Conservation (phyloP, 2,113 vertebrate genomes). For the Myiagra hebetior region DNA sequence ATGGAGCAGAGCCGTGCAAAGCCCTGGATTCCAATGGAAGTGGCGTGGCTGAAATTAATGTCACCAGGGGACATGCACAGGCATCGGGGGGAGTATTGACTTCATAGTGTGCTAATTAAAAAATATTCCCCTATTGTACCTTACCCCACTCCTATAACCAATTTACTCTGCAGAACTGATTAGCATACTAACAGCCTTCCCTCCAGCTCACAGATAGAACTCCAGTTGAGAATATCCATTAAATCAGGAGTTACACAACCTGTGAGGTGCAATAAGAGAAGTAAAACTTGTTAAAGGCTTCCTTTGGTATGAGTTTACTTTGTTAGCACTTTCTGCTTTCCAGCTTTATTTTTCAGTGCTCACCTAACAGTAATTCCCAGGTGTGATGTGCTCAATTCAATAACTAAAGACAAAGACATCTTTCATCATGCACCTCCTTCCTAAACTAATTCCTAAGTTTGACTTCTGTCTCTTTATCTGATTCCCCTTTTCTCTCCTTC, state of each 20-base stretch:
- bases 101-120: slow-evolving; percentile 52
- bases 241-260: slow-evolving; percentile 30
- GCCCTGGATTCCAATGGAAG: background rate
- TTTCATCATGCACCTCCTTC: background rate
- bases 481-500: background rate
- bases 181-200: slow-evolving; percentile 65
- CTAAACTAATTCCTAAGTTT: background rate
- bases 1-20: background rate
- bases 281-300: slow-evolving; percentile 15
- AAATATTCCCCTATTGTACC: slow-evolving; percentile 39
- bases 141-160: slow-evolving; percentile 41
- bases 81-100: background rate
- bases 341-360: background rate
- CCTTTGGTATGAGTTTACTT: background rate
- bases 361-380: background rate
- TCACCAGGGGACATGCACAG: background rate
- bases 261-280: slow-evolving; percentile 5
- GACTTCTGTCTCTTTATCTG: background rate
- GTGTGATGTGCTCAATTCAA: background rate
- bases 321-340: background rate
- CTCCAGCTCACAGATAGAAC: slow-evolving; percentile 35
- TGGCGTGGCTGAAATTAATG: background rate
- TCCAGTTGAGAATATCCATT: slow-evolving; percentile 66
- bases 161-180: slow-evolving; percentile 60
- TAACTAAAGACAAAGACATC: background rate